Conservation (phyloP, 2,113 vertebrate genomes). For the Tinamus guttatus region DNA sequence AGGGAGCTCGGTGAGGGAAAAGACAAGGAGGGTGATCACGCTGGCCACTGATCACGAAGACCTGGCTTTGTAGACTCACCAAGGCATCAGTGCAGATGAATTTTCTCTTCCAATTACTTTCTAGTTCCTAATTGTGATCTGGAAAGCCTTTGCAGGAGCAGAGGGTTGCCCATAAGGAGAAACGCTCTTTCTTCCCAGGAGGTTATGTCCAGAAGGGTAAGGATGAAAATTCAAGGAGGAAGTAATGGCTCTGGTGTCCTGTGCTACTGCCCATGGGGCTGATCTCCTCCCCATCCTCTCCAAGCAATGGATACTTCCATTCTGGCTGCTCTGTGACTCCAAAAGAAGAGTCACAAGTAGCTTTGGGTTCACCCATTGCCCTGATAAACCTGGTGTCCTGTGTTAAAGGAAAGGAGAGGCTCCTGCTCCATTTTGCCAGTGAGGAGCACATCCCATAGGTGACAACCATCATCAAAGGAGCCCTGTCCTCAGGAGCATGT, state of each 20-base stretch:
- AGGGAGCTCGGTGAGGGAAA: not conserved
- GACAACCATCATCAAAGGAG: not conserved
- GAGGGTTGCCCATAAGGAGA: not conserved
- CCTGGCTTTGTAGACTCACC: not conserved
- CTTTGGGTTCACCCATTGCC: not conserved
- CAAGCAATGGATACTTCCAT: not conserved
- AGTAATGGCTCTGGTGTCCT: not conserved
- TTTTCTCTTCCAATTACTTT: slow-evolving; percentile 34
- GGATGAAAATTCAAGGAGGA: not conserved
- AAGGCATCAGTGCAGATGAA: not conserved
- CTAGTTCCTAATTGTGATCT: not conserved
- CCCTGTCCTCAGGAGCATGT: not conserved
- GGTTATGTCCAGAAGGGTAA: not conserved
- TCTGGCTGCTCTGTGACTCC: not conserved
- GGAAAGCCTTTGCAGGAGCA: not conserved
- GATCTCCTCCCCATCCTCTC: not conserved
- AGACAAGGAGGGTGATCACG: not conserved
- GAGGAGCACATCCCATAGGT: not conserved
- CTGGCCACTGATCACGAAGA: not conserved
- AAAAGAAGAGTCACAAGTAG: not conserved
- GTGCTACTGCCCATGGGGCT: not conserved
- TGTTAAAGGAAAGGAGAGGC: not conserved
- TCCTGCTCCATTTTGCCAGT: not conserved
- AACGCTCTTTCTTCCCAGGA: not conserved
- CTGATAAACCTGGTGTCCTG: not conserved